Conservation (phyloP, 2,888 invertebrate species). For the Ectobius pallidus region DNA sequence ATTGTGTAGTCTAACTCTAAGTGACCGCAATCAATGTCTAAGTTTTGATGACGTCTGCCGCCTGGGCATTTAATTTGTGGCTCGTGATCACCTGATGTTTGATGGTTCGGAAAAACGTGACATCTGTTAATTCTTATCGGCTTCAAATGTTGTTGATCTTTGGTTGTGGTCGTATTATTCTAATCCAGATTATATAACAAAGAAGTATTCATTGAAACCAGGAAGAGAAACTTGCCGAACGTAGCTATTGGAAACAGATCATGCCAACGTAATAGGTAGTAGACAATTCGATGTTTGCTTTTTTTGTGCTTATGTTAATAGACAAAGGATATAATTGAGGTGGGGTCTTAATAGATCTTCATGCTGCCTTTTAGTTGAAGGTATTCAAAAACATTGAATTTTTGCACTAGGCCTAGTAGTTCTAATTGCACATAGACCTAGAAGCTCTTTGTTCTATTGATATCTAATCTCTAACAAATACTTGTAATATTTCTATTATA, state of each 20-base stretch:
- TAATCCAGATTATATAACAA: not conserved
- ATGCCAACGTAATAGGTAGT: not conserved
- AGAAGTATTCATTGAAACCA: not conserved
- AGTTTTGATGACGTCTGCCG: conserved; percentile 37
- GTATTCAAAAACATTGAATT: too few species aligned
- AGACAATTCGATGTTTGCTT: not conserved
- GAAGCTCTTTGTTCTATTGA: not conserved
- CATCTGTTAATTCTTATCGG: not conserved
- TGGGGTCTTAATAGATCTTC: too few species aligned
- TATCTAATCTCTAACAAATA: conserved; percentile 30
- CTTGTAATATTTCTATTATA: conserved; percentile 12
- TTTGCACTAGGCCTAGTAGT: not conserved
- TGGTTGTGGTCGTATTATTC: not conserved
- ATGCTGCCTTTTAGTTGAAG: too few species aligned
- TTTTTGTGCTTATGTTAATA: too few species aligned
- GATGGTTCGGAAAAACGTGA: conserved; percentile 31
- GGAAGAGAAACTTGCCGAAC: not conserved
- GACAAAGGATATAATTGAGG: too few species aligned
- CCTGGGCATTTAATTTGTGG: conserved; percentile 26
- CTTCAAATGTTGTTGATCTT: not conserved
- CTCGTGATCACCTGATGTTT: conserved; percentile 37
- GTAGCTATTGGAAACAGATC: conserved; percentile 1
- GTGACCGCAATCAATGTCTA: conserved; percentile 9
- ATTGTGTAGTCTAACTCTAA: too few species aligned
- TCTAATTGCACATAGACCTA: not conserved